phyloP scores from a whole-genome alignment of 2,888 invertebrate species.

The Andrena camellia region DNA sequence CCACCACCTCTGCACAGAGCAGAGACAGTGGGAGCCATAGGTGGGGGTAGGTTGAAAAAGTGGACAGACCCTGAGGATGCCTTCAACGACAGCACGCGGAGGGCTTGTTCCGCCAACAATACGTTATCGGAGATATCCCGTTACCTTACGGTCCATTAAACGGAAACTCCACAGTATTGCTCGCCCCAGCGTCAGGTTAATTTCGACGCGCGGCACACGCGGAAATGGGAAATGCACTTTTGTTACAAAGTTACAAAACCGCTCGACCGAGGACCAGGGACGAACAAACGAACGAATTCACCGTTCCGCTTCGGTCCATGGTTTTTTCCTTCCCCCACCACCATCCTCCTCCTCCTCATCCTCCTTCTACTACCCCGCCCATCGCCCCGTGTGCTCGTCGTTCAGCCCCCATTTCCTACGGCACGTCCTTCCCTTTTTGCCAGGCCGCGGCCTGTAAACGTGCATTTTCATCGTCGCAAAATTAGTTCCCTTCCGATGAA shows the following conservation, averaged over 20 bases:
- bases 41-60: not conserved
- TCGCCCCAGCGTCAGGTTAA: conserved; percentile 60
- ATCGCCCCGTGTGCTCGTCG: conserved; percentile 3
- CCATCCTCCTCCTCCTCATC: not conserved
- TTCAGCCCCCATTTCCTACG: conserved; percentile 20
- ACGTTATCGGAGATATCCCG: conserved; percentile 46
- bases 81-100: not conserved
- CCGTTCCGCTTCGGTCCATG: conserved; percentile 61
- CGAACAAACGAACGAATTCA: conserved; percentile 65
- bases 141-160: conserved; percentile 64
- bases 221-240: conserved; percentile 65
- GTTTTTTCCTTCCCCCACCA: conserved; percentile 30
- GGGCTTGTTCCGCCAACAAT: conserved; percentile 36
- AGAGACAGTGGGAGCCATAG: not conserved
- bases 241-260: conserved; percentile 73
- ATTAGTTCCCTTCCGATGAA: conserved; percentile 71
- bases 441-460: conserved; percentile 68
- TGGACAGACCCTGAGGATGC: not conserved
- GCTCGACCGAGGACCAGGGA: conserved; percentile 60
- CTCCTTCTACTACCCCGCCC: not conserved
- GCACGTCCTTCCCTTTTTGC: conserved; percentile 20
- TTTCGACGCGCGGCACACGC: conserved; percentile 43
- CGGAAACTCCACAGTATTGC: conserved; percentile 44
- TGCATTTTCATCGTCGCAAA: conserved; percentile 73
- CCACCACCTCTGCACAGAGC: not conserved